These are phyloP conservation scores for Drosophila watanabei DNA, from an alignment of 1,140 invertebrate species.

Conservation along the genomic window DNA sequence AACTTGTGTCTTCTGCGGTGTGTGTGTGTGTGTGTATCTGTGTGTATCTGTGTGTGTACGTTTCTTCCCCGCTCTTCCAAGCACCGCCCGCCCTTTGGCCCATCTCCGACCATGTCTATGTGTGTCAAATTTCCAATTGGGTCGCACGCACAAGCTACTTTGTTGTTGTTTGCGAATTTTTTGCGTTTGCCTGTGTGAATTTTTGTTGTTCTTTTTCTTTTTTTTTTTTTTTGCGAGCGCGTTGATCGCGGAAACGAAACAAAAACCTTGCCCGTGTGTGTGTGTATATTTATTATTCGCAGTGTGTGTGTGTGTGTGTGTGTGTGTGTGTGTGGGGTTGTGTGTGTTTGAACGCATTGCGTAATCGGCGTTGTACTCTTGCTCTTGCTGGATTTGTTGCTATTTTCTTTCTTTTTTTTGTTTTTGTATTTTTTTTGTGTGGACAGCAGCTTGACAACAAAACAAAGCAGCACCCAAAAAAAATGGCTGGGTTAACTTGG, in stretches of 20 bases:
- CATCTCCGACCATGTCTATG: slow-evolving; percentile 28
- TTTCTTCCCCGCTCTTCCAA: not conserved
- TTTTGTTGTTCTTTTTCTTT: slow-evolving; percentile 7
- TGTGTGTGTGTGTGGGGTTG: slow-evolving; percentile 18
- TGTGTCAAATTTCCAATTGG: slow-evolving; percentile 78
- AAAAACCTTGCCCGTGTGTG: slow-evolving; percentile 43
- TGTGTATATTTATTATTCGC: slow-evolving; percentile 26
- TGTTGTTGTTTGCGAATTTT: slow-evolving; percentile 68
- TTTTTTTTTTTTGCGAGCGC: slow-evolving; percentile 45
- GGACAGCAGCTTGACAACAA: slow-evolving; percentile 70
- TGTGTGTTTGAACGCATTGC: slow-evolving; percentile 75
- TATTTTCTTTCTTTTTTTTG: slow-evolving; percentile 10
- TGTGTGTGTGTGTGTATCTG: slow-evolving; percentile 22
- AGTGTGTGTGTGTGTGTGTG: not conserved
- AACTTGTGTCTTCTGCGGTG: slow-evolving; percentile 10
- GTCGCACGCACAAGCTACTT: slow-evolving; percentile 72
- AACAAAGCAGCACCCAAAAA: slow-evolving; percentile 52
- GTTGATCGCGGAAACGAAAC: slow-evolving; percentile 82
- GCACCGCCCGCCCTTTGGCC: not conserved
- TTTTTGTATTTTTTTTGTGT: slow-evolving; percentile 14
- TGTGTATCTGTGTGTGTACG: slow-evolving; percentile 11
- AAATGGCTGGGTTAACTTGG: slow-evolving; percentile 47
- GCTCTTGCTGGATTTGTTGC: slow-evolving; percentile 36
- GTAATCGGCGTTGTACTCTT: slow-evolving; percentile 71
- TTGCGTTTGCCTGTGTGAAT: slow-evolving; percentile 35